Percentiles rank a stretch among this genome's conserved stretches.
Evolutionary conservation across 2,888 invertebrate species (phyloP).

Genomic region (Hermodice carunculata): DNA sequence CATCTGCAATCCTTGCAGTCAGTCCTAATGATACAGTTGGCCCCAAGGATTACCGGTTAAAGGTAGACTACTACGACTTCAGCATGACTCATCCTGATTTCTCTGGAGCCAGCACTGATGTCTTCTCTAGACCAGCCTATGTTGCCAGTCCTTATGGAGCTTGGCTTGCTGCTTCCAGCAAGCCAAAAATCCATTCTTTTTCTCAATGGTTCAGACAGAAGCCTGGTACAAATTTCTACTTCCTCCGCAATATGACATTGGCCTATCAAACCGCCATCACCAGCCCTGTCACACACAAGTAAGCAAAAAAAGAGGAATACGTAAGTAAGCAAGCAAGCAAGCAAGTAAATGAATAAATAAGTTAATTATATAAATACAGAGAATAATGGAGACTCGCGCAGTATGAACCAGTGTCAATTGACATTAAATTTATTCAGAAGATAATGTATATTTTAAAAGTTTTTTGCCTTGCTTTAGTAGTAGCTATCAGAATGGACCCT

Average conservation of each 20-base stretch:
- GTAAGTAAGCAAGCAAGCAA: background rate
- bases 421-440: too few species aligned
- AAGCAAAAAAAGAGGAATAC: background rate
- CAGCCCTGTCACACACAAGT: conserved; percentile 4
- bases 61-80: conserved; percentile 45
- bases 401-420: too few species aligned
- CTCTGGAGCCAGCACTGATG: conserved; percentile 8
- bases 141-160: conserved; percentile 44
- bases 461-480: too few species aligned
- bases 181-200: conserved; percentile 48
- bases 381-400: too few species aligned
- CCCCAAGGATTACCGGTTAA: conserved; percentile 30
- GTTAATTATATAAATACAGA: too few species aligned
- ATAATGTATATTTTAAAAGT: too few species aligned
- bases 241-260: conserved; percentile 34
- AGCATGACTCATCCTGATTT: conserved; percentile 25
- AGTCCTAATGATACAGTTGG: conserved; percentile 20
- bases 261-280: background rate
- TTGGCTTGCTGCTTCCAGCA: conserved; percentile 41
- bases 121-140: conserved; percentile 35
- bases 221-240: conserved; percentile 32
- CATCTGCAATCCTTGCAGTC: too few species aligned
- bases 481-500: too few species aligned
- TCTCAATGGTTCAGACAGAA: conserved; percentile 48
- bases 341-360: background rate